Base-by-base conservation (phyloP, 2,113 vertebrate genomes). In the Amphiprion percula region DNA sequence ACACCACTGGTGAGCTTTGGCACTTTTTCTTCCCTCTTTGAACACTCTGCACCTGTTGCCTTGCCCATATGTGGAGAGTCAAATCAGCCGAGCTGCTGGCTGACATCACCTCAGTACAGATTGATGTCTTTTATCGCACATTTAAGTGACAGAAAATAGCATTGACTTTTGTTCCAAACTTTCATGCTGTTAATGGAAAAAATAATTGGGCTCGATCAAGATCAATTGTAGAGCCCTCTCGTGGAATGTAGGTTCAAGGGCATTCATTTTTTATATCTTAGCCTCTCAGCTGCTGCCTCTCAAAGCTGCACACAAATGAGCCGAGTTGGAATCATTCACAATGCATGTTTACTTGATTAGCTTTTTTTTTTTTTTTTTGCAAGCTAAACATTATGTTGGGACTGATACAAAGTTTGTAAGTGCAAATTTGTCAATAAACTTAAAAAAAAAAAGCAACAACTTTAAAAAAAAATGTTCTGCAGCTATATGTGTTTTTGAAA, bases 1-100 rank as follows among this genome's bases (percentile, higher is more conserved):
- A 71, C 66, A 67, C 74, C 63, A 68, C 28, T 21, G 30, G 74
- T 79, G 41, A 56, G 14, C 28, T 44, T 10, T 16, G 0, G 50
- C 54, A 1, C 19, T 7, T 0, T 55, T 24, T 24, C 7, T 37
- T 37, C 30, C 26, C 26, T 21, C 5, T 24, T 15, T 15, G 7
- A 47, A 4, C 24, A 28, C 4, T 30, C 39, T 49, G 30, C 85
- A 91, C 87, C 74, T 93, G 90, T 93, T 91, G 88, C 80, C 74
- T 63, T 52, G 28, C 12, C 14, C 4, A n/a, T 4, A 15, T 60
- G 26, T 56, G 2, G 6, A 21, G 26, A 1, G 1, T 19, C n/a
- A 33, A 41, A 66, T 4, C 2, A 5, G 10, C 49, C 23, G 44
- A 1, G 39, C 15, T 16, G 52, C 39, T 24, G 16, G 11, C 21